Conservation (phyloP, 2,113 vertebrate genomes). For the Entosphenus tridentatus region DNA sequence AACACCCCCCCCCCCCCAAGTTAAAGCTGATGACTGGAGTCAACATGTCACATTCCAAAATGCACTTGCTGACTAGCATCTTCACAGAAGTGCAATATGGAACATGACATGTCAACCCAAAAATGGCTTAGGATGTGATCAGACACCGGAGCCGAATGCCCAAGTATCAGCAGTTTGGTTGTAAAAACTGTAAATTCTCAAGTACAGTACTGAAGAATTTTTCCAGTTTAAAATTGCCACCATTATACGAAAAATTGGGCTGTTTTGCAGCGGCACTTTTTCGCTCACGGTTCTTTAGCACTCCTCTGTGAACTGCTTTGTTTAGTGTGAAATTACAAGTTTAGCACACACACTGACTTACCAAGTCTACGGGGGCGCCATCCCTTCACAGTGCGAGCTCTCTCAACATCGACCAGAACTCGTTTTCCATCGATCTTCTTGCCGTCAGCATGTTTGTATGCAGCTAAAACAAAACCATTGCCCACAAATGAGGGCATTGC, state of each 20-base stretch:
- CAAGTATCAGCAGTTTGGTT: too few species aligned
- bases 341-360: conserved; percentile 16
- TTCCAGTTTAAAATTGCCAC: too few species aligned
- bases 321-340: background rate
- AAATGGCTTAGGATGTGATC: too few species aligned
- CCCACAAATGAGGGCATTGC: too few species aligned
- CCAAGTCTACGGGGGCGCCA: conserved; percentile 64
- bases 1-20: too few species aligned
- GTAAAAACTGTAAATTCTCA: too few species aligned
- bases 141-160: too few species aligned
- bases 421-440: conserved; percentile 74
- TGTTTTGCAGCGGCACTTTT: too few species aligned
- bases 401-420: conserved; percentile 66
- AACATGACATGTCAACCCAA: conserved; percentile 1
- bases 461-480: conserved; percentile 33
- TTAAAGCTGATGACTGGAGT: background rate
- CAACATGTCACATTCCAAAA: conserved; percentile 7
- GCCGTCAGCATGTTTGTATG: conserved; percentile 76
- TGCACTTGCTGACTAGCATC: conserved; percentile 6
- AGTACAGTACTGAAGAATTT: too few species aligned
- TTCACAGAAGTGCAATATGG: conserved; percentile 5
- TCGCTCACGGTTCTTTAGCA: too few species aligned
- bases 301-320: too few species aligned
- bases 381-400: conserved; percentile 67
- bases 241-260: too few species aligned